A percentile compares a stretch with the other conserved stretches of the same genome.
Evolutionary conservation across 2,888 invertebrate genomes (phyloP).

Genomic region (Harpalus rubripes): DNA sequence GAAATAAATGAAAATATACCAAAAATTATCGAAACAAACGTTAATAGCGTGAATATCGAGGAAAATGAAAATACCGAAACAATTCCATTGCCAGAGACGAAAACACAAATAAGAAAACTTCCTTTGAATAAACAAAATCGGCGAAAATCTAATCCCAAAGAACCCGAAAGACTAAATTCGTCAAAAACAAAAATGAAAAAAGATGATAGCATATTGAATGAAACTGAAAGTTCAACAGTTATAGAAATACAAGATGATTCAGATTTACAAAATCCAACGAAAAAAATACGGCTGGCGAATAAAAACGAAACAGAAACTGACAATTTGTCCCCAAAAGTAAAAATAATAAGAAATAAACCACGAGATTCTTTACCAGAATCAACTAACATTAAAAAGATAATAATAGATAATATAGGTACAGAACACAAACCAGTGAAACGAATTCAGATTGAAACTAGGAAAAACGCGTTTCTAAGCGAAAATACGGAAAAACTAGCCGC

Average conservation of each 20-base stretch:
- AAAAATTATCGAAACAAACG: too few species aligned
- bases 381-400: conserved; percentile 5
- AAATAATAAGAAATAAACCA: conserved; percentile 15
- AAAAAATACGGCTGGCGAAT: conserved; percentile 9
- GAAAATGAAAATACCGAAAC: neutral
- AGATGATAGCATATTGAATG: neutral
- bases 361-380: neutral
- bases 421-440: conserved; percentile 26
- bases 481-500: conserved; percentile 31
- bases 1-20: conserved; percentile 1
- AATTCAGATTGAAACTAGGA: conserved; percentile 20
- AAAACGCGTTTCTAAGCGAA: conserved; percentile 35
- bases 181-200: conserved; percentile 31
- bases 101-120: neutral
- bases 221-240: conserved; percentile 14
- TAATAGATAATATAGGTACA: neutral
- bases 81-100: neutral
- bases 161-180: neutral
- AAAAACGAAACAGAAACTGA: conserved; percentile 17
- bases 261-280: neutral
- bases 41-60: too few species aligned
- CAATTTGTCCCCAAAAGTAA: neutral
- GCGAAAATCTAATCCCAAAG: neutral
- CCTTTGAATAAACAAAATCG: neutral
- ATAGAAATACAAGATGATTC: conserved; percentile 26